These are phyloP conservation scores for Phasia obesa DNA, from an alignment of 2,888 invertebrate species.

Conservation along the genomic window DNA sequence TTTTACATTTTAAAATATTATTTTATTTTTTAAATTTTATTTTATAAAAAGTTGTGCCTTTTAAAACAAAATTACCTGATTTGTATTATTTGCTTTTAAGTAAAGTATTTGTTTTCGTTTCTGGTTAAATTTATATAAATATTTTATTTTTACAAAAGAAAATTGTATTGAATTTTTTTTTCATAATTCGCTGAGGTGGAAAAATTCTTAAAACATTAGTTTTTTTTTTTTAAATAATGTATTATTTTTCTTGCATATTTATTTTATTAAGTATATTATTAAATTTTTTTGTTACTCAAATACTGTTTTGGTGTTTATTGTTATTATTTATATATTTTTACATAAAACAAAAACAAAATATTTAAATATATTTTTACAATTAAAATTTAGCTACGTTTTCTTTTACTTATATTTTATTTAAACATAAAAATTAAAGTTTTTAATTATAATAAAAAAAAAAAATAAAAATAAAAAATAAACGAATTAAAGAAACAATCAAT, in stretches of 20 bases:
- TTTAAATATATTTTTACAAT: slow-evolving; percentile 41
- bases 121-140: slow-evolving; percentile 30
- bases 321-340: slow-evolving; percentile 32
- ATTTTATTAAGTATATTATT: slow-evolving; percentile 38
- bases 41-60: slow-evolving; percentile 69
- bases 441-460: slow-evolving; percentile 27
- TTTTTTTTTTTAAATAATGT: too few relatives aligned
- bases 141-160: slow-evolving; percentile 36
- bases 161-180: slow-evolving; percentile 52
- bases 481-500: neutral
- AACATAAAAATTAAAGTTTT: slow-evolving; percentile 14
- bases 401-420: slow-evolving; percentile 32
- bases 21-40: slow-evolving; percentile 34
- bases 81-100: slow-evolving; percentile 70
- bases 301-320: slow-evolving; percentile 70
- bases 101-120: slow-evolving; percentile 69
- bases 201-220: slow-evolving; percentile 69
- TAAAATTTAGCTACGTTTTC: slow-evolving; percentile 56
- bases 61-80: slow-evolving; percentile 70
- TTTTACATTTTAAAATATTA: slow-evolving; percentile 50
- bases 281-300: slow-evolving; percentile 48
- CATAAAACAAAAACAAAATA: neutral
- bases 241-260: slow-evolving; percentile 23
- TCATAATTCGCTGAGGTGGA: slow-evolving; percentile 68
- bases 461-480: slow-evolving; percentile 1